These are phyloP conservation scores for Chaetodon trifasciatus DNA, from an alignment of 2,797 vertebrate genomes.

Conservation along the genomic window DNA sequence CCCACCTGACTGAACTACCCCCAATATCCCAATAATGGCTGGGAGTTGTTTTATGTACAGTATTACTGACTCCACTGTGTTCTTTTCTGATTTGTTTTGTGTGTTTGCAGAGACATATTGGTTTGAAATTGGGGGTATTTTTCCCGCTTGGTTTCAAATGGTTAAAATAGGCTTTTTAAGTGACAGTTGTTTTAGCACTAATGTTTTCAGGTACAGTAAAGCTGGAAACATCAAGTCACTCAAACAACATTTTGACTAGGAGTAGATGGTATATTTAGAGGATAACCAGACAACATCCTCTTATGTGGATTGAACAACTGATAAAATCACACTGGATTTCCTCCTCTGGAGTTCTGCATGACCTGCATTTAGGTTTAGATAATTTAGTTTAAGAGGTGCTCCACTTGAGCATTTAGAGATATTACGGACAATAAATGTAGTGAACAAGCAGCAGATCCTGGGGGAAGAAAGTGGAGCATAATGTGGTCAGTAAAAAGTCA, in stretches of 20 bases:
- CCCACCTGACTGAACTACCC: background rate
- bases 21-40: background rate
- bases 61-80: background rate
- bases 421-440: background rate
- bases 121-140: background rate
- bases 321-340: background rate
- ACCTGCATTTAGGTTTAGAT: background rate
- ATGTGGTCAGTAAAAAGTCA: conserved; percentile 29
- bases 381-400: background rate
- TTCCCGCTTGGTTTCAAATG: background rate
- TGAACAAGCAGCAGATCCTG: conserved; percentile 20
- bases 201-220: background rate
- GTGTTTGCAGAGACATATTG: background rate
- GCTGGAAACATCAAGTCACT: background rate
- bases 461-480: background rate
- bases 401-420: background rate
- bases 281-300: background rate
- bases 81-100: background rate
- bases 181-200: background rate
- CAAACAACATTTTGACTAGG: background rate
- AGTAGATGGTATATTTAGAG: background rate
- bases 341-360: background rate
- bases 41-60: background rate
- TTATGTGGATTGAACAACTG: background rate
- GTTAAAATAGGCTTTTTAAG: background rate